Evolutionary conservation across 2,888 invertebrate species (phyloP).

Genomic region (Helicoverpa assulta): DNA sequence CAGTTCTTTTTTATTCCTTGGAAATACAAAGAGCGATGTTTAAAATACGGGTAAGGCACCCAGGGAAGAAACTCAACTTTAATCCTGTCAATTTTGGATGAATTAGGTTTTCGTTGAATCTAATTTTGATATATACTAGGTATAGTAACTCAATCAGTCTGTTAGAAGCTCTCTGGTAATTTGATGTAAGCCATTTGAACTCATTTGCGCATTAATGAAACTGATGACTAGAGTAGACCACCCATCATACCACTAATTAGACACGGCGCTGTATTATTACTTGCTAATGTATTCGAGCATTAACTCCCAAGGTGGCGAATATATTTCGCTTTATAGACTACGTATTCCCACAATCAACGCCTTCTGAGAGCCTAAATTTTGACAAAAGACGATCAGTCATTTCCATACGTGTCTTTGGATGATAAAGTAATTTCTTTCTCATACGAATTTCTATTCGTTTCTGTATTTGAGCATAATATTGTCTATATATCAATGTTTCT

Average conservation of each 20-base stretch:
- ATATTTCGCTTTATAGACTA: constrained; percentile 32
- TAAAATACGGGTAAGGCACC: constrained; percentile 10
- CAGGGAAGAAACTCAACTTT: constrained; percentile 4
- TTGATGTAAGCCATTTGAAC: constrained; percentile 7
- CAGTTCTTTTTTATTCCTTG: constrained; percentile 40
- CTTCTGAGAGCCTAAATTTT: constrained; percentile 17
- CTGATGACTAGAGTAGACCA: constrained; percentile 45
- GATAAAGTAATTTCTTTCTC: not conserved
- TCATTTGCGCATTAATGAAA: constrained; percentile 28
- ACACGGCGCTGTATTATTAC: constrained; percentile 56
- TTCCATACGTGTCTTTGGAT: not conserved
- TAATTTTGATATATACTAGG: not conserved
- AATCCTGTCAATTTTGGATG: constrained; percentile 1
- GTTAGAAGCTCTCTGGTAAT: not conserved
- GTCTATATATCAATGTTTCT: not conserved
- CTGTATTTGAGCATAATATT: not conserved
- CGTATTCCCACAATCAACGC: constrained; percentile 18
- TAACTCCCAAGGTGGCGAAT: constrained; percentile 49
- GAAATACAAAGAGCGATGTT: constrained; percentile 25
- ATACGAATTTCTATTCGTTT: not conserved
- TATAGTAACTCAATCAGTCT: constrained; percentile 1
- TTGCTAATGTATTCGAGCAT: constrained; percentile 57
- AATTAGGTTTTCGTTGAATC: constrained; percentile 1
- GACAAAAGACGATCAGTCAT: not conserved
- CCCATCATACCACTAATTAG: constrained; percentile 53